Base-by-base conservation (phyloP, 2,797 vertebrate genomes). In the Aphelocoma californica region DNA sequence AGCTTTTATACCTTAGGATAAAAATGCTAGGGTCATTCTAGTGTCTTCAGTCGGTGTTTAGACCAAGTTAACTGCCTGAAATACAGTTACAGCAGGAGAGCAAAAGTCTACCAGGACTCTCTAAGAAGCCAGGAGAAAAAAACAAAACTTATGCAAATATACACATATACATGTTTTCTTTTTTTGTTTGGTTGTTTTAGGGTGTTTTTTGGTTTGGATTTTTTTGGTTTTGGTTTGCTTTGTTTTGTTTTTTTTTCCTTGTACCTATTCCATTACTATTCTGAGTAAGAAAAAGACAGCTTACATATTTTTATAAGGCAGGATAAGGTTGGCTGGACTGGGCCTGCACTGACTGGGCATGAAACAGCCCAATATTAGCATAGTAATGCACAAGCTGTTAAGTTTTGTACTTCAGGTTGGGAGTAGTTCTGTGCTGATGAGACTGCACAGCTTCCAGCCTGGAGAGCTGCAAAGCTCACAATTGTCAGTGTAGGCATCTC, bases 161-260 rank as follows among this genome's bases (percentile, higher is more conserved):
- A 53, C 0, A 15, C 0, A 36, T 20, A 36, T 1, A 17, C 0
- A 12, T 7, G 14, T 44, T 24, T 31, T n/a, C 1, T 10, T 45
- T 45, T 29, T 40, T 36, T 18, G 8, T 4, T 44, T 18, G 19
- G 4, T 4, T 25, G 6, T 21, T 62, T 17, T 14, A 3, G 4
- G 6, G 0, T 6, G 26, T 58, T 36, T 9, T 18, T 71, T 64
- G 2, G 5, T 14, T 40, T 34, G 25, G 26, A n/a, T 23, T 19
- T 32, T 61, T 56, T 15, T 18, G 1, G 2, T 4, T 57, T 56
- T 31, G 4, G 8, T n/a, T 57, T 48, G 1, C 1, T 15, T 28
- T 56, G 5, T 4, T 26, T 7, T 2, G 8, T 26, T 29, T 9
- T 48, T 48, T 9, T 60, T 19, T 2, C 16, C 29, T 7, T 14